These are phyloP conservation scores for Drosophila malerkotliana DNA, from an alignment of 1,140 invertebrate species.

Conservation along the genomic window DNA sequence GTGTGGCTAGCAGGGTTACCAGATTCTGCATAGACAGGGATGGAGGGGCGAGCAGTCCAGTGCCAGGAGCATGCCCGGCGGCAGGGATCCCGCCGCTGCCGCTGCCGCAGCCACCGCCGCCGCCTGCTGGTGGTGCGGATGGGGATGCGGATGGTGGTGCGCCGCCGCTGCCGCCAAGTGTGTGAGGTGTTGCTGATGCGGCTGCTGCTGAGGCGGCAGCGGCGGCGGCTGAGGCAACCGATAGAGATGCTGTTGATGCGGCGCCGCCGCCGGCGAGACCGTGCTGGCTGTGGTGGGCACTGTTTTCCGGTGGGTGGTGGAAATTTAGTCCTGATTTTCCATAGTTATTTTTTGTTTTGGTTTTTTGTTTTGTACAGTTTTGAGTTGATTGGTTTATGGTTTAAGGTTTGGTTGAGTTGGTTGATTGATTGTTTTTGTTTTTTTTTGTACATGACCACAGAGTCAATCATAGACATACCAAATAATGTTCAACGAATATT, in stretches of 20 bases:
- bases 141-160: slow-evolving; percentile 50
- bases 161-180: slow-evolving; percentile 54
- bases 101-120: slow-evolving; percentile 45
- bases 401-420: slow-evolving; percentile 80
- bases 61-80: slow-evolving; percentile 75
- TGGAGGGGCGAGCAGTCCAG: slow-evolving; percentile 86
- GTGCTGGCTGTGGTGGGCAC: slow-evolving; percentile 78
- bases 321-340: slow-evolving; percentile 84
- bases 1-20: slow-evolving; percentile 88
- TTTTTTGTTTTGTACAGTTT: slow-evolving; percentile 74
- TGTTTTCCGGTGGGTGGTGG: slow-evolving; percentile 84
- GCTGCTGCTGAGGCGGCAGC: slow-evolving; percentile 41
- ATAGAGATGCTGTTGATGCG: slow-evolving; percentile 68
- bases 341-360: slow-evolving; percentile 62
- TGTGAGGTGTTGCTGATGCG: slow-evolving; percentile 50
- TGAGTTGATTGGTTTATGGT: slow-evolving; percentile 74
- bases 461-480: slow-evolving; percentile 84
- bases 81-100: slow-evolving; percentile 53
- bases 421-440: slow-evolving; percentile 67
- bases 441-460: slow-evolving; percentile 83
- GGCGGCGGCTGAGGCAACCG: slow-evolving; percentile 59
- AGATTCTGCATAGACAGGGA: slow-evolving; percentile 96
- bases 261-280: slow-evolving; percentile 54
- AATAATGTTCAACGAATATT: slow-evolving; percentile 84
- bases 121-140: slow-evolving; percentile 43